A percentile compares a stretch with the other conserved stretches of the same genome.
Conservation (phyloP, 2,888 invertebrate genomes). For the Aleiodes testaceus region DNA sequence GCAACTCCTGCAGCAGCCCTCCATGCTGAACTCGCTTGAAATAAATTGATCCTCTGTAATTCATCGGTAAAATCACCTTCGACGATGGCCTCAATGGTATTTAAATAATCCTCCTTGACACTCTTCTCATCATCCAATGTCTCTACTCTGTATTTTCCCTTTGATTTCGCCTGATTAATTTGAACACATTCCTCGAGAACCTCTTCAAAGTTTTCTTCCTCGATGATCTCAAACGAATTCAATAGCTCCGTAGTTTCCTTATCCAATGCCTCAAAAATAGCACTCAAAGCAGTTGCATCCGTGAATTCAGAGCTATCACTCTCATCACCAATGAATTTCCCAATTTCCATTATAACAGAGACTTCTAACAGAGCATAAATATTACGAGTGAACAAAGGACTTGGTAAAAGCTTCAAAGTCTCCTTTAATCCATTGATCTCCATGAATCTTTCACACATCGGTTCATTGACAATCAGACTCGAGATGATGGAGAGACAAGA, state of each 20-base stretch:
- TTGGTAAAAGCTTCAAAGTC: constrained; percentile 75
- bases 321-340: constrained; percentile 62
- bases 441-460: constrained; percentile 77
- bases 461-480: constrained; percentile 75
- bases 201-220: constrained; percentile 34
- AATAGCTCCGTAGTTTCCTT: constrained; percentile 61
- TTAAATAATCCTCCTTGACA: not conserved
- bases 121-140: constrained; percentile 24
- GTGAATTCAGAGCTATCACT: constrained; percentile 27
- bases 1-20: constrained; percentile 72
- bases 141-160: constrained; percentile 12
- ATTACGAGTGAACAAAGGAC: constrained; percentile 76
- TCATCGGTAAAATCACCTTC: constrained; percentile 14
- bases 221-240: constrained; percentile 48
- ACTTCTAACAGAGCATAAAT: constrained; percentile 79
- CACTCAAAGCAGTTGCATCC: constrained; percentile 56
- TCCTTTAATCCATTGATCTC: constrained; percentile 77
- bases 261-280: constrained; percentile 62
- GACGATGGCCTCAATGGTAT: constrained; percentile 2
- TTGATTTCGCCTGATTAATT: not conserved
- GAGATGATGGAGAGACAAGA: constrained; percentile 78
- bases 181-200: constrained; percentile 23
- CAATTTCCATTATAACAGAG: constrained; percentile 77
- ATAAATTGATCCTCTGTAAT: constrained; percentile 55
- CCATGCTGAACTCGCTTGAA: constrained; percentile 67